A percentile compares a stretch with the other conserved stretches of the same genome.
These are phyloP conservation scores for Alethe castanea DNA, from an alignment of 2,113 vertebrate genomes.

Conservation along the genomic window DNA sequence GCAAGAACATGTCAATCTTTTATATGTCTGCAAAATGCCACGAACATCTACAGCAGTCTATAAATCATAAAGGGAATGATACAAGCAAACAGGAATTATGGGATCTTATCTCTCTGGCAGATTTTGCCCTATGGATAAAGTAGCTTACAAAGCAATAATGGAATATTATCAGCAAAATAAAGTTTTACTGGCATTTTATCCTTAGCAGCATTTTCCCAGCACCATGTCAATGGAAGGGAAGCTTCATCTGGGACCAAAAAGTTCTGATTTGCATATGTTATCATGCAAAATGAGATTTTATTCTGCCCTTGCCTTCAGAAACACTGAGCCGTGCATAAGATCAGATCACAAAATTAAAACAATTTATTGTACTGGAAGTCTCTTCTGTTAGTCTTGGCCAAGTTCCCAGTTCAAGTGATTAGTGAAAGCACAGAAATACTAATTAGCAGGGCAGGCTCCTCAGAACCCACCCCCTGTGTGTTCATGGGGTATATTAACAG, in stretches of 20 bases:
- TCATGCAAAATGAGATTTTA: slow-evolving; percentile 43
- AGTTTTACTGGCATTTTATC: slow-evolving; percentile 46
- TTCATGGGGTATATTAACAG: slow-evolving; percentile 31
- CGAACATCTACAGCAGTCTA: background rate
- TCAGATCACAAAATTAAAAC: slow-evolving; percentile 59
- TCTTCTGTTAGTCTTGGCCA: slow-evolving; percentile 68
- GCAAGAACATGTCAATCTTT: slow-evolving; percentile 56
- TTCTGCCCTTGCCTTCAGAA: slow-evolving; percentile 66
- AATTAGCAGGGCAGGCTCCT: slow-evolving; percentile 59
- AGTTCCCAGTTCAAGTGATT: slow-evolving; percentile 55
- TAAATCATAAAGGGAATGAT: slow-evolving; percentile 38
- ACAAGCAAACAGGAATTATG: slow-evolving; percentile 40
- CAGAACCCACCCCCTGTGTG: background rate
- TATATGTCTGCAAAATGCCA: slow-evolving; percentile 41
- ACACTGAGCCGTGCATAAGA: slow-evolving; percentile 47
- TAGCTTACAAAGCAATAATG: slow-evolving; percentile 60
- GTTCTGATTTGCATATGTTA: slow-evolving; percentile 59
- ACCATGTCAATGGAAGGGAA: slow-evolving; percentile 14
- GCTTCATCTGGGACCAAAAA: slow-evolving; percentile 33
- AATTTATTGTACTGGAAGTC: slow-evolving; percentile 64
- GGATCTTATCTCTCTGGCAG: slow-evolving; percentile 20
- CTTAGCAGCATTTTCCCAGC: background rate
- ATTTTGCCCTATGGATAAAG: slow-evolving; percentile 54
- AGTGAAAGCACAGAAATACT: slow-evolving; percentile 67
- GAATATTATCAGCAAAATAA: slow-evolving; percentile 60